Evolutionary conservation across 2,888 invertebrate genomes (phyloP), one percentile per base, ranked within the genome.

Genomic region (Coelogynopora nodosa): DNA sequence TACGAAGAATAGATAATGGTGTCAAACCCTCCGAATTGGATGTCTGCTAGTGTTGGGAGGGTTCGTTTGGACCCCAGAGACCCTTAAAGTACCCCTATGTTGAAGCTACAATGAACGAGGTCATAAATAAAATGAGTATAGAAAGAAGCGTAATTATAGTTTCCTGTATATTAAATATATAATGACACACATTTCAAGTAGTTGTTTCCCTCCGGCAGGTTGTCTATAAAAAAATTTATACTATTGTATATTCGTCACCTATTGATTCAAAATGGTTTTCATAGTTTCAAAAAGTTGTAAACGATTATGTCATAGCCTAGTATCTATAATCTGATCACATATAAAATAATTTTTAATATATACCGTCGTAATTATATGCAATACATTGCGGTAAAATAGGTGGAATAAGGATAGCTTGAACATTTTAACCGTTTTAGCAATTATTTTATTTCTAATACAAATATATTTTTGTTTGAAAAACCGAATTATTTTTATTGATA

Each of bases 21-120:
- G 74, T 74, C 5, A 74, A 74, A 74, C 74, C 23, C 23, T 74
- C 74, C 74, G 74, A 74, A 74, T n/a, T 74, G 74, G 74, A 74
- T 26, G 74, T 74, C 10, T 74, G 5, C 74, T 26, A 74, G 5
- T 74, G 74, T 23, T 13, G 18, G 74, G 74, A 74, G 2, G 74
- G 74, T 74, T 13, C 18, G 74, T 74, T 74, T 74, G 74, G 27
- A 74, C 23, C n/a, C n/a, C n/a, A 74, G 74, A 74, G 74, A 74
- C 74, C 74, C 74, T 23, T 26, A 74, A 74, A 74, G 74, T 74
- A 74, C 74, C 18, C 74, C 27, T 74, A 74, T 74, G 74, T 74
- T 74, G 74, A 26, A 74, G 74, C 74, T 74, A 74, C 74, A 74
- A 49, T 5, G 49, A 49, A 49, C 49, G 49, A 49, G 18, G 49